Conservation (phyloP, 2,888 invertebrate genomes). For the Cryptops parisi region DNA sequence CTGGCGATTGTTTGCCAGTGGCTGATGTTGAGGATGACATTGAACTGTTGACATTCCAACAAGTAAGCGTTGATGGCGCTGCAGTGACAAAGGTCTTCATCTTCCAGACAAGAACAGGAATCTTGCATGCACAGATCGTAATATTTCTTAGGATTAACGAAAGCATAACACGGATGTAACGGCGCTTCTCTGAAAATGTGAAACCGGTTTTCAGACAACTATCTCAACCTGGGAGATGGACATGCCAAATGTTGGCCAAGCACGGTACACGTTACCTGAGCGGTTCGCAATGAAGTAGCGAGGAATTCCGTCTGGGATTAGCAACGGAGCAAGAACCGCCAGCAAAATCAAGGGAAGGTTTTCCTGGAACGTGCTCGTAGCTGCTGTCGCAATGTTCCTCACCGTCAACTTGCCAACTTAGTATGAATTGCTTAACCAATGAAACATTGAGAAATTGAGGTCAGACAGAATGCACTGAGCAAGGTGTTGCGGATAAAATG, state of each 20-base stretch:
- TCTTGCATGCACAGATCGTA: slow-evolving; percentile 4
- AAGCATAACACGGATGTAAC: not conserved
- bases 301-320: not conserved
- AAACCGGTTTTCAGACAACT: no score
- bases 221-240: no score
- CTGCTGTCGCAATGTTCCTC: not conserved
- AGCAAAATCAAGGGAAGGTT: not conserved
- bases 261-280: no score
- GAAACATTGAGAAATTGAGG: no score
- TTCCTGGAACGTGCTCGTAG: not conserved
- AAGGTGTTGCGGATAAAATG: no score
- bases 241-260: no score
- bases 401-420: not conserved
- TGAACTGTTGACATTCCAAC: not conserved
- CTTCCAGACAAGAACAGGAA: not conserved
- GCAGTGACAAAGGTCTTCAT: slow-evolving; percentile 4
- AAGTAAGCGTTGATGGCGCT: slow-evolving; percentile 7
- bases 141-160: not conserved
- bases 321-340: not conserved
- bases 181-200: not conserved
- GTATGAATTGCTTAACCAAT: not conserved
- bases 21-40: not conserved
- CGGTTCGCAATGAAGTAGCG: not conserved
- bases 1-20: not conserved
- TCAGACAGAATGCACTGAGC: no score